Base-by-base conservation (phyloP, 2,888 invertebrate genomes). In the Octodonta nipae region DNA sequence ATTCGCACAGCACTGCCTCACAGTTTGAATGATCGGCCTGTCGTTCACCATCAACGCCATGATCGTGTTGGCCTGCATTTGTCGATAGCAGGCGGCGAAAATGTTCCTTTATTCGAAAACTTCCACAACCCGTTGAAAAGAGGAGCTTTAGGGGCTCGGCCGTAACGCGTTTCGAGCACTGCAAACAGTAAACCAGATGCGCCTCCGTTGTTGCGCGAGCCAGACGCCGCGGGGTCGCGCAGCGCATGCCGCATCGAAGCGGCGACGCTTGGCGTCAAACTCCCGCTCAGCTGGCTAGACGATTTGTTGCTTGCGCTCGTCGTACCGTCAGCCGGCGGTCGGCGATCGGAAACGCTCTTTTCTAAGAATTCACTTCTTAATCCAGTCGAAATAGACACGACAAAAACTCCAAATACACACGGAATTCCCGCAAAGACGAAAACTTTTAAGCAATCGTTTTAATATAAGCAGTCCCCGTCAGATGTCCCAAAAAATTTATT, bases 1-100 rank as follows among this genome's bases (percentile, higher is more conserved):
- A 40, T 31, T 38, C 32, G 49, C 54, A 50, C 49, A 50, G 47
- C 49, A 22, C 22, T 11, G 49, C 48, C 52, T 46, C 44, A 44
- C 50, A 51, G 46, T 43, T 44, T 40, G 39, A 38, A 38, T 35
- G 35, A 34, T 41, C 40, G 42, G 34, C 38, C 40, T 39, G 47
- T 46, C 47, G 49, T n/a, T n/a, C n/a, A n/a, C n/a, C n/a, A n/a
- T n/a, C 52, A 49, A 45, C 50, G 50, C 53, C 55, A 53, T 55
- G 52, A 42, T 46, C 43, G 40, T 43, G 38, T 35, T 31, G 17
- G 20, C 13, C 37, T 28, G 32, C 25, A 34, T 35, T 13, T 30
- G 13, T 31, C 31, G 31, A 32, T 27, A 15, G 33, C 25, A 37
- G 34, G 34, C 41, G 40, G 33, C 38, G 38, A 37, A 34, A 35